Conservation (phyloP, 2,888 invertebrate genomes). For the Andrena praecox region DNA sequence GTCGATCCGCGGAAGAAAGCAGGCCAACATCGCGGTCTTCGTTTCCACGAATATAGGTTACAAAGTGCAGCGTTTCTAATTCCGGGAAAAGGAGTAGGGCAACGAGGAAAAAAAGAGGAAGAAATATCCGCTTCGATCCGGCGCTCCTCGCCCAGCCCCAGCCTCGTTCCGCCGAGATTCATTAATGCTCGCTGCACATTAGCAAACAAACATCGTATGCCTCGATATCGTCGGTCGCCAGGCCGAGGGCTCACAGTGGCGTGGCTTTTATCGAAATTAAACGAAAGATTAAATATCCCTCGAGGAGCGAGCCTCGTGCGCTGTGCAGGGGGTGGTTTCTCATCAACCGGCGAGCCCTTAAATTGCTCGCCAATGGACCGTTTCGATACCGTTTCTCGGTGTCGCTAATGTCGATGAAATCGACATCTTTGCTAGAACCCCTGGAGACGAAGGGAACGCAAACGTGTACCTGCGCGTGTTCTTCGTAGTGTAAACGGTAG, state of each 20-base stretch:
- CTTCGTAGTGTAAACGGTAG: not conserved
- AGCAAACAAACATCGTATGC: slow-evolving; percentile 59
- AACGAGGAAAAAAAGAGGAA: not conserved
- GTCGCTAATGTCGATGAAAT: slow-evolving; percentile 27
- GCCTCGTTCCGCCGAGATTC: slow-evolving; percentile 49
- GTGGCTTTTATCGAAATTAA: slow-evolving; percentile 64
- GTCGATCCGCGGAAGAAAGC: slow-evolving; percentile 1
- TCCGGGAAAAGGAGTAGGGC: slow-evolving; percentile 7
- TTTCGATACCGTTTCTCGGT: not conserved
- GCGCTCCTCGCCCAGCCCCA: not conserved
- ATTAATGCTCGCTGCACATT: slow-evolving; percentile 55
- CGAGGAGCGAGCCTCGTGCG: slow-evolving; percentile 32
- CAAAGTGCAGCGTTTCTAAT: slow-evolving; percentile 47
- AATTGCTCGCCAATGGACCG: slow-evolving; percentile 41
- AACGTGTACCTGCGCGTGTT: not conserved
- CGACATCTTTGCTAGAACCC: slow-evolving; percentile 11
- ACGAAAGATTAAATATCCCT: slow-evolving; percentile 63
- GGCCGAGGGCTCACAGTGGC: slow-evolving; percentile 16
- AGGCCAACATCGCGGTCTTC: slow-evolving; percentile 15
- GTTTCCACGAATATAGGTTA: slow-evolving; percentile 33
- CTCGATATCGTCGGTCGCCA: slow-evolving; percentile 43
- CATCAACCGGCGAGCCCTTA: slow-evolving; percentile 39
- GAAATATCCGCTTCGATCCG: slow-evolving; percentile 23
- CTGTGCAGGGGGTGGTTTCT: slow-evolving; percentile 20
- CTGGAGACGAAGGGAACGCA: not conserved